Percentiles rank a stretch among this genome's conserved stretches.
Evolutionary conservation across 1,140 invertebrate species (phyloP).

Genomic region (Hylaeus volcanicus): DNA sequence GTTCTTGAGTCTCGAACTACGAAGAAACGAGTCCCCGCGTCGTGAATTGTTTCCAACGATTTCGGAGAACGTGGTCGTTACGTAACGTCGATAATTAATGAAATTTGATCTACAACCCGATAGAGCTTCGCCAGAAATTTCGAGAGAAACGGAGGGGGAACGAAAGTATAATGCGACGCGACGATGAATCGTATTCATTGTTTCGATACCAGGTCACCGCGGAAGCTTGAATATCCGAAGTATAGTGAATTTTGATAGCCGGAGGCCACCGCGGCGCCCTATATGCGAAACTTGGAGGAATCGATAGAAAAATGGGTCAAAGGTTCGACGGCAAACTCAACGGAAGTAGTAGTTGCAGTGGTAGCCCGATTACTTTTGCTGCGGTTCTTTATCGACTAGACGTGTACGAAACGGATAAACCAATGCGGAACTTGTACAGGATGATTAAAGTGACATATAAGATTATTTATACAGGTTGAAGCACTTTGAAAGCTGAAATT

Average conservation of each 20-base stretch:
- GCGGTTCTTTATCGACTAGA: background rate
- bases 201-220: constrained; percentile 23
- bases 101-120: background rate
- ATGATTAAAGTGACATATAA: background rate
- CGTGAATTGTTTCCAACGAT: background rate
- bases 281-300: constrained; percentile 62
- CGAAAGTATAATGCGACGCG: background rate
- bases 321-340: constrained; percentile 60
- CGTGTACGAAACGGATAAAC: background rate
- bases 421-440: too few species aligned
- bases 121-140: background rate
- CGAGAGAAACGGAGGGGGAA: too few species aligned
- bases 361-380: constrained; percentile 18
- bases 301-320: constrained; percentile 79
- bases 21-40: too few species aligned
- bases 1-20: background rate
- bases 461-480: too few species aligned
- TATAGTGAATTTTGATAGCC: constrained; percentile 43
- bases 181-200: background rate
- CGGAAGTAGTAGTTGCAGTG: constrained; percentile 17
- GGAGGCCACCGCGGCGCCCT: constrained; percentile 56
- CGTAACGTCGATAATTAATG: constrained; percentile 42
- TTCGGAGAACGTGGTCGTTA: constrained; percentile 26
- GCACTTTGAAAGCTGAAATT: too few species aligned
- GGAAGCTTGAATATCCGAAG: constrained; percentile 27